phyloP scores from a whole-genome alignment of 1,140 invertebrate genomes.

The Drosophila ercepeae region DNA sequence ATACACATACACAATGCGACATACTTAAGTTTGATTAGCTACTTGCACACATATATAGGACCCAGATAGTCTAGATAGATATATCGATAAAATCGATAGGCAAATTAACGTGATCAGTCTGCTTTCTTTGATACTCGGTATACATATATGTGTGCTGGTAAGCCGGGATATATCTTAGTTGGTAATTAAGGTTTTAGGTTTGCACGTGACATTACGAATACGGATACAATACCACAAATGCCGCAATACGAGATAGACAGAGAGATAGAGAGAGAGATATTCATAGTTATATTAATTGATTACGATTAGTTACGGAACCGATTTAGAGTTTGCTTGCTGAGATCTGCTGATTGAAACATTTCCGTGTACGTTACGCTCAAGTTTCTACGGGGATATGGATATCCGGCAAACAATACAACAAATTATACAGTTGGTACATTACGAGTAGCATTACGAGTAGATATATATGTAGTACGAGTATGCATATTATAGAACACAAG shows the following conservation, averaged over 20 bases:
- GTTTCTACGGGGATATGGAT: conserved; percentile 37
- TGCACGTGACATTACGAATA: conserved; percentile 55
- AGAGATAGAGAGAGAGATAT: not conserved
- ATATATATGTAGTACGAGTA: conserved; percentile 39
- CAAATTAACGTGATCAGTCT: not conserved
- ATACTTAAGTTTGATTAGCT: conserved; percentile 38
- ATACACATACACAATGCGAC: conserved; percentile 61
- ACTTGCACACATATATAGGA: conserved; percentile 17
- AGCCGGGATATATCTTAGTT: conserved; percentile 33
- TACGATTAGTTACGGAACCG: conserved; percentile 36
- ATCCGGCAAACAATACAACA: conserved; percentile 57
- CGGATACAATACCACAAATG: conserved; percentile 49
- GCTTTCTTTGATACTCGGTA: not conserved
- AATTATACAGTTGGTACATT: conserved; percentile 55
- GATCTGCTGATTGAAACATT: conserved; percentile 54
- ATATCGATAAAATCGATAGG: not conserved
- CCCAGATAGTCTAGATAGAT: not conserved
- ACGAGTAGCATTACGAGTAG: conserved; percentile 54
- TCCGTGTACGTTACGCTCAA: conserved; percentile 54
- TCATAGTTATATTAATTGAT: conserved; percentile 29
- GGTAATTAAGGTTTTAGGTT: conserved; percentile 29
- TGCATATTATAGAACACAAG: conserved; percentile 55
- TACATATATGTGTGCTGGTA: conserved; percentile 15
- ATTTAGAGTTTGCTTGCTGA: conserved; percentile 34
- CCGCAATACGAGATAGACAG: conserved; percentile 31